A percentile compares a stretch with the other conserved stretches of the same genome.
These are phyloP conservation scores for Himantopus leucocephalus DNA, from an alignment of 2,113 vertebrate genomes.

Conservation along the genomic window DNA sequence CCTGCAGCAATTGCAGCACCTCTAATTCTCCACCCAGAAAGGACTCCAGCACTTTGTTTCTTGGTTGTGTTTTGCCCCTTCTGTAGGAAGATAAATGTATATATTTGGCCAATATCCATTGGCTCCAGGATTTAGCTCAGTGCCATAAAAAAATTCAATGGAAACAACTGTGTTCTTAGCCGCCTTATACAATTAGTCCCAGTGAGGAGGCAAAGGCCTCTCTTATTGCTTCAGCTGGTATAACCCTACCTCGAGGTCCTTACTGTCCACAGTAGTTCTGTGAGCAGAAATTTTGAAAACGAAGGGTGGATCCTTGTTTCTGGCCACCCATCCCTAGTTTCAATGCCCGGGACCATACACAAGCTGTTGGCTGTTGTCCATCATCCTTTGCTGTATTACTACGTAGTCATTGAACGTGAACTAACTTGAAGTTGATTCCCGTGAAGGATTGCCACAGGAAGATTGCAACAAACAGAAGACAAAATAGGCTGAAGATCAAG, in stretches of 20 bases:
- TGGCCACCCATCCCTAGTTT: not conserved
- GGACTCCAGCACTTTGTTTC: not conserved
- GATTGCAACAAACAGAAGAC: not conserved
- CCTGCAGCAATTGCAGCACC: not conserved
- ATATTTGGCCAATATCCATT: not conserved
- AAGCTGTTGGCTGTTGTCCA: not conserved
- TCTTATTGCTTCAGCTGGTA: not conserved
- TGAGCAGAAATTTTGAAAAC: not conserved
- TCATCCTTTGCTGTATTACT: not conserved
- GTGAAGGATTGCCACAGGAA: not conserved
- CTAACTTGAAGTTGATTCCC: not conserved
- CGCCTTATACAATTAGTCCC: not conserved
- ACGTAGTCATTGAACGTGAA: not conserved
- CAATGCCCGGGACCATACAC: not conserved
- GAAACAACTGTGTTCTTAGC: not conserved
- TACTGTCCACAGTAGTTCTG: not conserved
- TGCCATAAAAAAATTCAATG: not conserved
- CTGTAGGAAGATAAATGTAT: not conserved
- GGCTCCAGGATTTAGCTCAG: not conserved
- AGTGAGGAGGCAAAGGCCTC: not conserved
- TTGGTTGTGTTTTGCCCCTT: not conserved
- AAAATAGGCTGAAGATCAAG: not conserved
- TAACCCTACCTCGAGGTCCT: not conserved
- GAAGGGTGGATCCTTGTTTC: not conserved
- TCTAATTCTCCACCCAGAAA: not conserved